A percentile compares a stretch with the other conserved stretches of the same genome.
Evolutionary conservation across 2,888 invertebrate species (phyloP).

Genomic region (Lasiommata megera): DNA sequence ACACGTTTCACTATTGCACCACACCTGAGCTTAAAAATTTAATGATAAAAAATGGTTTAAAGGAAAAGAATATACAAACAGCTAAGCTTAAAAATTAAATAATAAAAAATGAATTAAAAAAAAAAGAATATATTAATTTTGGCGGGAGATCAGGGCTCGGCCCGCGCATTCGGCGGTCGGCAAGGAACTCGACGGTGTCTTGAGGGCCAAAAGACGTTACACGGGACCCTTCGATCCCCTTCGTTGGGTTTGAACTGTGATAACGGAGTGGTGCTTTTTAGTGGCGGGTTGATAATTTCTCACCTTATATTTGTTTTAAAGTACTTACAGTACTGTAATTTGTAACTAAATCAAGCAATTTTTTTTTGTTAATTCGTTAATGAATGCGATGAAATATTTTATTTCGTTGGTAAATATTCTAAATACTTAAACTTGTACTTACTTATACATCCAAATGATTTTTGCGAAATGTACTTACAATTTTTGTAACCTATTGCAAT

Average conservation of each 20-base stretch:
- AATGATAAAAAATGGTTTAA: not conserved
- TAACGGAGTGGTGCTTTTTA: conserved; percentile 57
- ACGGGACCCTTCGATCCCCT: conserved; percentile 67
- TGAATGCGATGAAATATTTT: too few relatives aligned
- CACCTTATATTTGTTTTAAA: not conserved
- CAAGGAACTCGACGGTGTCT: conserved; percentile 73
- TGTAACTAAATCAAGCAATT: too few relatives aligned
- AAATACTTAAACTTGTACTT: too few relatives aligned
- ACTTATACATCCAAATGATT: too few relatives aligned
- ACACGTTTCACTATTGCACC: conserved; percentile 46
- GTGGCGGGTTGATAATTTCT: conserved; percentile 40
- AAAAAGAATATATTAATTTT: conserved; percentile 39
- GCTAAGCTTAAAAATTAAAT: not conserved
- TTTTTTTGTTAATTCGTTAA: too few relatives aligned
- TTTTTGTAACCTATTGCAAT: too few relatives aligned
- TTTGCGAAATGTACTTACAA: too few relatives aligned
- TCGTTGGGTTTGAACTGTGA: conserved; percentile 59
- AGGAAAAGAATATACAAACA: too few relatives aligned
- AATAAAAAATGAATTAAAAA: conserved; percentile 9
- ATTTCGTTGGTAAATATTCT: too few relatives aligned
- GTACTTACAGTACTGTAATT: too few relatives aligned
- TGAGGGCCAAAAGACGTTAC: conserved; percentile 77
- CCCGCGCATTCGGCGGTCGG: conserved; percentile 69
- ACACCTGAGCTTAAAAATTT: not conserved
- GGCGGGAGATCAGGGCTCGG: conserved; percentile 54